phyloP scores from a whole-genome alignment of 2,797 vertebrate species.

The Sebastes variabilis region DNA sequence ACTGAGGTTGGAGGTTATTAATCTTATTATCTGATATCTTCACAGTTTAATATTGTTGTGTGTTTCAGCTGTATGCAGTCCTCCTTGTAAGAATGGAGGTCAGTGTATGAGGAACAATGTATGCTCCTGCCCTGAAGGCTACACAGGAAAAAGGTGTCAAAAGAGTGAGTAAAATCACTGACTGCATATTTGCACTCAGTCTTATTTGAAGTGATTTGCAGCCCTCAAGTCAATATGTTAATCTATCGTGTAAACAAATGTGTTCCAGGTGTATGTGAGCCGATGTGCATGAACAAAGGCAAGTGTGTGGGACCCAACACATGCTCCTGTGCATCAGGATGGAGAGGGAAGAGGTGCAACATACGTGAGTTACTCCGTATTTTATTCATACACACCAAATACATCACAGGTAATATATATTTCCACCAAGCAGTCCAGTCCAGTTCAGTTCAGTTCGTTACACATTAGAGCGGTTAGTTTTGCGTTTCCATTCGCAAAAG shows the following conservation, averaged over 20 bases:
- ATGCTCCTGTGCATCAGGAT: constrained; percentile 93
- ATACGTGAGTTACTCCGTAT: constrained; percentile 81
- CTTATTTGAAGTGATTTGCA: neutral
- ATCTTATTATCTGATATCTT: neutral
- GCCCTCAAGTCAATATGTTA: neutral
- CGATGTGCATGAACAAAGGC: constrained; percentile 90
- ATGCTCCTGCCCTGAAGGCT: constrained; percentile 89
- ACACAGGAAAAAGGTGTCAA: constrained; percentile 90
- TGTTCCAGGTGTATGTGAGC: constrained; percentile 90
- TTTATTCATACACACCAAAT: neutral
- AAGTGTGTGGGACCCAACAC: constrained; percentile 89
- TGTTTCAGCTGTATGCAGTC: constrained; percentile 89
- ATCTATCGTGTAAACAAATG: neutral
- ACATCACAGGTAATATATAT: neutral
- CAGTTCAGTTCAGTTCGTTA: too few species aligned
- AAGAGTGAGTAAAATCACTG: constrained; percentile 83
- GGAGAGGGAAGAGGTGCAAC: constrained; percentile 87
- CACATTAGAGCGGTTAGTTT: too few species aligned
- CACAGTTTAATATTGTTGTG: neutral
- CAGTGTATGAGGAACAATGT: constrained; percentile 92
- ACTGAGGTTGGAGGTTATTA: neutral
- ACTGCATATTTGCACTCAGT: neutral
- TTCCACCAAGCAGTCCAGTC: too few species aligned
- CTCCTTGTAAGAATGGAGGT: constrained; percentile 93
- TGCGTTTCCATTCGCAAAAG: too few species aligned